phyloP scores from a whole-genome alignment of 2,113 vertebrate species.

The Callithrix jacchus region DNA sequence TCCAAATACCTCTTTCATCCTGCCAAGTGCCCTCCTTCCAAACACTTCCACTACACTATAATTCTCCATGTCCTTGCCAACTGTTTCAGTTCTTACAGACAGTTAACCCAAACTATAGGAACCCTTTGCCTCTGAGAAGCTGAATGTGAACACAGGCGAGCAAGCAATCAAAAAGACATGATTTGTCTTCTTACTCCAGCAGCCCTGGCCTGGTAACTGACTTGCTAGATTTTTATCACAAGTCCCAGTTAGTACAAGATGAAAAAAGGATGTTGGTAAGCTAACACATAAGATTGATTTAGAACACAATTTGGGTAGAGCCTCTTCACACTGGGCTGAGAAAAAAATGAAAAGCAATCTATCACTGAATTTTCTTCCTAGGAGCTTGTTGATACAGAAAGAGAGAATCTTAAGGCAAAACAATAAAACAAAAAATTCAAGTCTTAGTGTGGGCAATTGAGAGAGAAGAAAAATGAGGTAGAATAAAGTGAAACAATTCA shows the following conservation, averaged over 20 bases:
- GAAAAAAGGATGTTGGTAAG: neutral
- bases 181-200: neutral
- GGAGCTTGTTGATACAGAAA: neutral
- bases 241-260: neutral
- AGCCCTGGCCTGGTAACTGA: neutral
- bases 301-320: neutral
- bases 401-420: constrained; percentile 30
- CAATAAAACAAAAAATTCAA: neutral
- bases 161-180: neutral
- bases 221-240: constrained; percentile 31
- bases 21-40: neutral
- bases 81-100: neutral
- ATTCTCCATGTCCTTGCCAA: neutral
- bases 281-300: neutral
- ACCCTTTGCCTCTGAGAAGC: neutral
- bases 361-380: neutral
- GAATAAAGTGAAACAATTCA: neutral
- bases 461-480: neutral
- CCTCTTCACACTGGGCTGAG: neutral
- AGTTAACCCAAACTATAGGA: neutral
- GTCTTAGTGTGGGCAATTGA: neutral
- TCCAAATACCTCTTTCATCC: neutral
- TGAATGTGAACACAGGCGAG: neutral
- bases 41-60: neutral
- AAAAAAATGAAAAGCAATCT: neutral